phyloP scores from a whole-genome alignment of 2,113 vertebrate species.

The Brachirus orientalis region DNA sequence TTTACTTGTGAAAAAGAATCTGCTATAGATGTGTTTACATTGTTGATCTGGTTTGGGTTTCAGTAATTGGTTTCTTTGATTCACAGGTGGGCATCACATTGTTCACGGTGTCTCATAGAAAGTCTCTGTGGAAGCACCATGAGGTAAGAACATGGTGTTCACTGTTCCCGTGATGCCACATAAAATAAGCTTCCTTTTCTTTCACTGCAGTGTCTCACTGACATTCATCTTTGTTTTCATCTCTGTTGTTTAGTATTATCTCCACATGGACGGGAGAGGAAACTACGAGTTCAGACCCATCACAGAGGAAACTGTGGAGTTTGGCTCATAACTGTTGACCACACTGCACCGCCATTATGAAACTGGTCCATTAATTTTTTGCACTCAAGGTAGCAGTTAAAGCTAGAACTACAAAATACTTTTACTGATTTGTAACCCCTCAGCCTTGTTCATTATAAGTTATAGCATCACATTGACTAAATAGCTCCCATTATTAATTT shows the following conservation, averaged over 20 bases:
- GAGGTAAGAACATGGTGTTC: slow-evolving; percentile 74
- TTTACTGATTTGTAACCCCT: slow-evolving; percentile 70
- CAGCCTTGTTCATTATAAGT: slow-evolving; percentile 41
- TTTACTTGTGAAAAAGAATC: too few species aligned
- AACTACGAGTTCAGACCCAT: slow-evolving; percentile 97
- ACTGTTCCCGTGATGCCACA: not conserved
- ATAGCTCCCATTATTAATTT: too few species aligned
- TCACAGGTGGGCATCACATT: slow-evolving; percentile 94
- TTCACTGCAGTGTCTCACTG: not conserved
- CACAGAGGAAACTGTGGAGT: slow-evolving; percentile 95
- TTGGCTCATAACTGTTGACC: slow-evolving; percentile 87
- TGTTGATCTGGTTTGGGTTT: too few species aligned
- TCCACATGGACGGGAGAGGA: slow-evolving; percentile 98
- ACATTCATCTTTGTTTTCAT: not conserved
- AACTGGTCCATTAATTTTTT: slow-evolving; percentile 42
- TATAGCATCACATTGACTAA: slow-evolving; percentile 49
- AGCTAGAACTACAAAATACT: slow-evolving; percentile 44
- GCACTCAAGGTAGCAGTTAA: slow-evolving; percentile 37
- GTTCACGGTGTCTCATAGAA: slow-evolving; percentile 97
- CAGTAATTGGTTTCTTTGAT: slow-evolving; percentile 7
- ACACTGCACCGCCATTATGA: slow-evolving; percentile 5
- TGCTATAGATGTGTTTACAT: too few species aligned
- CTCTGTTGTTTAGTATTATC: slow-evolving; percentile 84
- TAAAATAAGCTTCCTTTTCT: not conserved
- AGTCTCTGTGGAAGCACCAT: slow-evolving; percentile 98